Base-by-base conservation (phyloP, 2,113 vertebrate genomes). In the Orycteropus afer region DNA sequence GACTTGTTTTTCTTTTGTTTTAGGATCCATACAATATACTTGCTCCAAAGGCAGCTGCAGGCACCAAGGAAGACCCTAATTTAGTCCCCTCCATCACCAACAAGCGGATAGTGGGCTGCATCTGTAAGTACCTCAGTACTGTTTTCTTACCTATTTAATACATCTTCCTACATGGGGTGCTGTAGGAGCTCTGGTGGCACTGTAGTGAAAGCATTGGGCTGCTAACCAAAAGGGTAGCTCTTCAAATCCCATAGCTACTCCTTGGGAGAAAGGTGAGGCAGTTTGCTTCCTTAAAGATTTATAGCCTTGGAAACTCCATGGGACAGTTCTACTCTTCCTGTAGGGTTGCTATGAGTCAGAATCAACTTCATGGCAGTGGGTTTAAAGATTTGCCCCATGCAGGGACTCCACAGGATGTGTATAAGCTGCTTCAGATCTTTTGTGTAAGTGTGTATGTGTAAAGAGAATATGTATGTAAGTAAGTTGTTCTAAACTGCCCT, bases 61-160 rank as follows among this genome's bases (percentile, higher is more conserved):
- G 99, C n/a, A 99, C 99, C 80, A 99, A 98, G 95, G 97, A 98
- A 0, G 99, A 99, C 12, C 99, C 99, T 3, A 98, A 99, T 96
- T 97, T 99, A 1, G 99, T 99, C 1, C 99, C 99, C 3, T 99
- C 99, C 80, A 92, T 99, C 97, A 98, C 85, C 25, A 97, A 98
- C 97, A 99, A 99, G 97, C 98, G 99, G 96, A 98, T 99, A 2
- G 99, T 99, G 51, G 99, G 99, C 95, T 99, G 99, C 14, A 98
- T 99, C 94, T 99, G 99, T 99, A 97, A 98, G 99, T 99, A 71
- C 3, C 22, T 47, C 6, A 23, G 5, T 10, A 40, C 59, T 77
- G 0, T 88, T 90, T 80, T 71, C 34, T 77, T 29, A 32, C 81
- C 90, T 67, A 34, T 57, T 81, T 80, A 92, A 63, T 55, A 29